Percentiles rank a stretch among this genome's conserved stretches.
Conservation (phyloP, 2,113 vertebrate species). For the Ictalurus punctatus region DNA sequence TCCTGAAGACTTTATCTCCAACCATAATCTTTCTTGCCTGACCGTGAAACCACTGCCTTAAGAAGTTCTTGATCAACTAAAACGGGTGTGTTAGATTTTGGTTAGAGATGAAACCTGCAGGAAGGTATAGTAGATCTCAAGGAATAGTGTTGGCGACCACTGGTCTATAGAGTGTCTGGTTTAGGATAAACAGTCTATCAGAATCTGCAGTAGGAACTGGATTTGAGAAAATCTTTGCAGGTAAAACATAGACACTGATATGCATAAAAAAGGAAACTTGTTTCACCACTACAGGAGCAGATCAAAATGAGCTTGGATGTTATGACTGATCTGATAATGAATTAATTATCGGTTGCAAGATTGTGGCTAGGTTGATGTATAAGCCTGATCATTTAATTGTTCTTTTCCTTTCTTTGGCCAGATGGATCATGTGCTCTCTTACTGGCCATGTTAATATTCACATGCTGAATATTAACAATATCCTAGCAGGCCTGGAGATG, state of each 20-base stretch:
- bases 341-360: not conserved
- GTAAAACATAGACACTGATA: not conserved
- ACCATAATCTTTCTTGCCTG: too few relatives aligned
- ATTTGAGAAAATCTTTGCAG: not conserved
- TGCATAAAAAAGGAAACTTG: not conserved
- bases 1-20: too few relatives aligned
- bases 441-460: slow-evolving; percentile 18
- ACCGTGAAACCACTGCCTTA: too few relatives aligned
- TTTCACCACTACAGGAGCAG: not conserved
- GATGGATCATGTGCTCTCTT: slow-evolving; percentile 1
- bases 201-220: not conserved
- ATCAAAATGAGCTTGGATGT: not conserved
- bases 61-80: too few relatives aligned
- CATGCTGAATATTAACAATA: slow-evolving; percentile 3
- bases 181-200: not conserved
- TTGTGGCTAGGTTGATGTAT: not conserved
- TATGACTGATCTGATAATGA: not conserved
- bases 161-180: not conserved
- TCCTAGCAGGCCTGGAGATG: not conserved
- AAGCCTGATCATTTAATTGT: not conserved
- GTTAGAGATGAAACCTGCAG: too few relatives aligned
- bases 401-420: not conserved
- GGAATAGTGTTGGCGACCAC: too few relatives aligned
- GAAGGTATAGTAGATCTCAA: too few relatives aligned
- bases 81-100: too few relatives aligned